These are phyloP conservation scores for Drosophila sordidula DNA, from an alignment of 2,888 invertebrate genomes.

Conservation along the genomic window DNA sequence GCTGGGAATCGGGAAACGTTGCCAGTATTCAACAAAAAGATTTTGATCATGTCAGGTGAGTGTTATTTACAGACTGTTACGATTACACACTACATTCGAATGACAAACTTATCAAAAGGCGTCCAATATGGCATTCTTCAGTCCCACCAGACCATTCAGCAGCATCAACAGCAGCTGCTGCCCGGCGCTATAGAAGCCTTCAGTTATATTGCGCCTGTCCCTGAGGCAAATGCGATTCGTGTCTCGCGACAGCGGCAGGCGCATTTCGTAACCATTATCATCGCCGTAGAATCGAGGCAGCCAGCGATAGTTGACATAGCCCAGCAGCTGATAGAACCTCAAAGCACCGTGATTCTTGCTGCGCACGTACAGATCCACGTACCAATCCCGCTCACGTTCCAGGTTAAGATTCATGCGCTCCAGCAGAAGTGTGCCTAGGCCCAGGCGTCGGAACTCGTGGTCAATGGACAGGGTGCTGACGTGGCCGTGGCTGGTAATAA, in stretches of 20 bases:
- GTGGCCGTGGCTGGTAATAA: constrained; percentile 41
- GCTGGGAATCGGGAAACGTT: not conserved
- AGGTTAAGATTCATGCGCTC: constrained; percentile 16
- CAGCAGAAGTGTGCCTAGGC: constrained; percentile 39
- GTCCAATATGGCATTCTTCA: constrained; percentile 7
- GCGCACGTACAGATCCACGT: constrained; percentile 56
- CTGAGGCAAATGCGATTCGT: constrained; percentile 13
- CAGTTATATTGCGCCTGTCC: not conserved
- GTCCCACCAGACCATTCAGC: not conserved
- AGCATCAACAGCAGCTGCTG: constrained; percentile 12
- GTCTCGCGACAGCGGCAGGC: constrained; percentile 44
- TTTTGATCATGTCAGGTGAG: constrained; percentile 25
- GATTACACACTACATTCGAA: not conserved
- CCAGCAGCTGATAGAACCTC: constrained; percentile 43
- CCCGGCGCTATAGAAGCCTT: not conserved
- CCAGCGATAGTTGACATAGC: constrained; percentile 35
- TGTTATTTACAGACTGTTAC: constrained; percentile 3
- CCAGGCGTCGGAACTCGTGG: constrained; percentile 49
- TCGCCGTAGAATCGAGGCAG: constrained; percentile 29
- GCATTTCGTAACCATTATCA: constrained; percentile 60
- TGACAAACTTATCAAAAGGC: constrained; percentile 1
- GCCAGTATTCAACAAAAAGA: constrained; percentile 16
- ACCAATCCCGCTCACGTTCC: constrained; percentile 31
- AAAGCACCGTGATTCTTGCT: constrained; percentile 39
- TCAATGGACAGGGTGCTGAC: constrained; percentile 39